phyloP scores from a whole-genome alignment of 2,113 vertebrate genomes.

The Platichthys stellatus region DNA sequence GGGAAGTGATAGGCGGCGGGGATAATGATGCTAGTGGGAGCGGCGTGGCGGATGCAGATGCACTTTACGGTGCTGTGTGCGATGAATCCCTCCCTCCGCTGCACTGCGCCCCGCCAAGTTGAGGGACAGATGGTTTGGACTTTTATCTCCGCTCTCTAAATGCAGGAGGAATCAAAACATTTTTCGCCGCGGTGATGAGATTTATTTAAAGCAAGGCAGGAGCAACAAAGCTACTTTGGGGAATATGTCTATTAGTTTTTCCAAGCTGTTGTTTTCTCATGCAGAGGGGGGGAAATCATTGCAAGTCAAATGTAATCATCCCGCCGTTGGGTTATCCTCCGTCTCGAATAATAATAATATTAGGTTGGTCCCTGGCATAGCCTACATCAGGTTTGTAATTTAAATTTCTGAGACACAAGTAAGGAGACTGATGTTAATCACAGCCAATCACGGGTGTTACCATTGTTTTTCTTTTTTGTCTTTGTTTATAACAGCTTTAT shows the following conservation, averaged over 20 bases:
- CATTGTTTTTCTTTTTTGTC: constrained; percentile 34
- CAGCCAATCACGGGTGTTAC: constrained; percentile 71
- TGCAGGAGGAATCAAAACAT: constrained; percentile 74
- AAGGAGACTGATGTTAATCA: constrained; percentile 74
- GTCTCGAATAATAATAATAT: constrained; percentile 79
- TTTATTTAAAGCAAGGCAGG: constrained; percentile 69
- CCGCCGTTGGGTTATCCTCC: constrained; percentile 70
- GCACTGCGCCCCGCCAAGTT: constrained; percentile 46
- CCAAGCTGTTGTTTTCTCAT: constrained; percentile 76
- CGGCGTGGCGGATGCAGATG: constrained; percentile 67
- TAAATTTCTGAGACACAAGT: constrained; percentile 67
- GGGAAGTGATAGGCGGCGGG: constrained; percentile 59
- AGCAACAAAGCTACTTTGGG: constrained; percentile 67
- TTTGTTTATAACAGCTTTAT: constrained; percentile 70
- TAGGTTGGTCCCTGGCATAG: constrained; percentile 68
- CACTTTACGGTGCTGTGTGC: constrained; percentile 64
- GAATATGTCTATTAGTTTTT: constrained; percentile 76
- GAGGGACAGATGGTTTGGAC: constrained; percentile 74
- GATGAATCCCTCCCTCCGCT: constrained; percentile 65
- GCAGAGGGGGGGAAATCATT: constrained; percentile 69
- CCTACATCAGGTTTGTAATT: constrained; percentile 70
- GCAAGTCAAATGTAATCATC: constrained; percentile 84
- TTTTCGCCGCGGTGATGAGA: constrained; percentile 68
- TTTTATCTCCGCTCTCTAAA: constrained; percentile 71
- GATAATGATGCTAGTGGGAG: constrained; percentile 71